Evolutionary conservation across 1,140 invertebrate genomes (phyloP), one percentile per base, ranked within the genome.

Genomic region (Tenebrio molitor): DNA sequence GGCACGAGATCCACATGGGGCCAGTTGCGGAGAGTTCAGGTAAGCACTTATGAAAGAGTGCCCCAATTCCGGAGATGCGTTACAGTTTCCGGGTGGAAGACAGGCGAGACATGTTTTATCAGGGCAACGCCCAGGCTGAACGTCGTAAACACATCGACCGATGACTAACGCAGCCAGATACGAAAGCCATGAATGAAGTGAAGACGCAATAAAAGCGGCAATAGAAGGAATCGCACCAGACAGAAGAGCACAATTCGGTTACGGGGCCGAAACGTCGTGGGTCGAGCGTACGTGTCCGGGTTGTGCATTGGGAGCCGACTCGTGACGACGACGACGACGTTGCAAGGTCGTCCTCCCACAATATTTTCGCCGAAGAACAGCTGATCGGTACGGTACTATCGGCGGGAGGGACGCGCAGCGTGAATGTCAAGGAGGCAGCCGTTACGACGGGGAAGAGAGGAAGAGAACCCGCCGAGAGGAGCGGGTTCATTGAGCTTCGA

Each of bases 291-390:
- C 42, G 42, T 46, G 42, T n/a, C 3, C 7, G 36, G 36, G 36
- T n/a, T 8, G 25, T 4, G 25, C 25, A 41, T 7, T 2, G 4
- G 12, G 36, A n/a, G 36, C 36, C 12, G 36, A n/a, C 36, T 46
- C 42, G 12, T 42, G 33, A 44, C 64, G 64, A 66, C 39, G 63
- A 21, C 36, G 42, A 23, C 67, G 44, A 69, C 67, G 42, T 41
- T 69, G 44, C 67, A 69, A 69, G 67, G 67, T 69, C 67, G 67
- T 69, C 67, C 67, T 69, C 67, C 67, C 44, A 69, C 67, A 41
- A 69, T 69, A 69, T 69, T 53, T 69, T 39, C 50, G 19, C 46
- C 6, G 25, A 44, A 25, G 44, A 69, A 36, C 67, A 69, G 67
- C 44, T 66, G 64, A 66, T 66, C 64, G 36, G 29, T 21, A 41